Conservation (phyloP, 35 echinoderm and acorn worm species). For the Strongylocentrotus purpuratus region DNA sequence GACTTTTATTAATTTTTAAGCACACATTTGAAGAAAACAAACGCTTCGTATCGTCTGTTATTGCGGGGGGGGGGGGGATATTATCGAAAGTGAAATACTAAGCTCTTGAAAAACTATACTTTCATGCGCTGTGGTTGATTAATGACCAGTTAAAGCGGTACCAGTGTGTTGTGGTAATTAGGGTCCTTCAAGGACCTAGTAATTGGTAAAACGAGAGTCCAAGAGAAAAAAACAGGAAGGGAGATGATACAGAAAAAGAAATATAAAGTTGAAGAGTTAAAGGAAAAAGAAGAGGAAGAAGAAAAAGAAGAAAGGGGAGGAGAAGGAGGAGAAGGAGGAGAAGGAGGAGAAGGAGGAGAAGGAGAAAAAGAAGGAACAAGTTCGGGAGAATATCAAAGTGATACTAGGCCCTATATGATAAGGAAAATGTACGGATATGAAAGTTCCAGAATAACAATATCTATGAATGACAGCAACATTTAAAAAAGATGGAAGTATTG, state of each 20-base stretch:
- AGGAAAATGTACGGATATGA: too few species aligned
- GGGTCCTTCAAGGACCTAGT: not conserved
- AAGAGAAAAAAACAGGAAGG: not conserved
- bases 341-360: too few species aligned
- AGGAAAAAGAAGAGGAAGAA: not conserved
- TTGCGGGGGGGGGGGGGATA: not conserved
- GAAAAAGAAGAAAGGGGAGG: too few species aligned
- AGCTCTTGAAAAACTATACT: not conserved
- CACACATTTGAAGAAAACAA: not conserved
- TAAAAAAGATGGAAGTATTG: too few species aligned
- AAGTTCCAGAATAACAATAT: too few species aligned
- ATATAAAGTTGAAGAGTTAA: not conserved
- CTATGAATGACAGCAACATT: too few species aligned
- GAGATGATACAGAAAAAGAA: not conserved
- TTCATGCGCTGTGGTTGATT: not conserved
- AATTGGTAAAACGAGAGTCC: not conserved
- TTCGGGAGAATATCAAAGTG: too few species aligned
- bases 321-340: too few species aligned
- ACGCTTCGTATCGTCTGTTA: not conserved
- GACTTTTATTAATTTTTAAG: too few species aligned
- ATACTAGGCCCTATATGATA: too few species aligned
- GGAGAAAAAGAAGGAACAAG: too few species aligned
- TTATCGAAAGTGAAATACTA: not conserved
- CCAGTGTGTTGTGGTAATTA: not conserved
- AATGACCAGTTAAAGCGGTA: not conserved